phyloP scores from a whole-genome alignment of 2,888 invertebrate genomes.

The Syrista parreyssii region DNA sequence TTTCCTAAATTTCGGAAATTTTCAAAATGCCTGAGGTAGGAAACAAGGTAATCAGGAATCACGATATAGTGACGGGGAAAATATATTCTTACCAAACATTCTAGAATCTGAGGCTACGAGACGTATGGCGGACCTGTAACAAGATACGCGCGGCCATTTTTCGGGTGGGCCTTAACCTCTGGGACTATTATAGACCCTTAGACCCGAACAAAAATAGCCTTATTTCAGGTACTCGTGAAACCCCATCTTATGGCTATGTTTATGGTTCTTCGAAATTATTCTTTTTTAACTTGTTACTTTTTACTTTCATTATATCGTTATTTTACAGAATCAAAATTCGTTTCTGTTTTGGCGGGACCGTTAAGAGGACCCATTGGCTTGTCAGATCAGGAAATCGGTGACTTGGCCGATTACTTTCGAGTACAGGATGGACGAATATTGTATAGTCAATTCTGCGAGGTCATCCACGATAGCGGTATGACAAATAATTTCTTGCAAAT shows the following conservation, averaged over 20 bases:
- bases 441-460: constrained; percentile 80
- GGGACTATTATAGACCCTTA: constrained; percentile 76
- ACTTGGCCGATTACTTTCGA: constrained; percentile 82
- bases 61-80: no score
- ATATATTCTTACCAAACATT: constrained; percentile 15
- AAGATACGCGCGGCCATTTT: constrained; percentile 83
- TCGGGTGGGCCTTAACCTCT: constrained; percentile 78
- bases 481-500: constrained; percentile 15
- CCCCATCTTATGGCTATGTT: no score
- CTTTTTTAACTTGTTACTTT: neutral
- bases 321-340: constrained; percentile 76
- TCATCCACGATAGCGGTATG: constrained; percentile 77
- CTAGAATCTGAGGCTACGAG: constrained; percentile 68
- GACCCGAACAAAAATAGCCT: constrained; percentile 77
- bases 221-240: constrained; percentile 71
- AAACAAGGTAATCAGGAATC: constrained; percentile 11
- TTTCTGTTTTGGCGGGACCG: constrained; percentile 76
- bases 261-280: no score
- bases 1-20: constrained; percentile 11
- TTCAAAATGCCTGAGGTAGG: constrained; percentile 18
- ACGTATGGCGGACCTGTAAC: constrained; percentile 84
- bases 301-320: neutral
- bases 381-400: constrained; percentile 78
- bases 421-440: constrained; percentile 82
- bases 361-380: constrained; percentile 76